phyloP scores from a whole-genome alignment of 2,797 vertebrate genomes.

The Cyprinella venusta region DNA sequence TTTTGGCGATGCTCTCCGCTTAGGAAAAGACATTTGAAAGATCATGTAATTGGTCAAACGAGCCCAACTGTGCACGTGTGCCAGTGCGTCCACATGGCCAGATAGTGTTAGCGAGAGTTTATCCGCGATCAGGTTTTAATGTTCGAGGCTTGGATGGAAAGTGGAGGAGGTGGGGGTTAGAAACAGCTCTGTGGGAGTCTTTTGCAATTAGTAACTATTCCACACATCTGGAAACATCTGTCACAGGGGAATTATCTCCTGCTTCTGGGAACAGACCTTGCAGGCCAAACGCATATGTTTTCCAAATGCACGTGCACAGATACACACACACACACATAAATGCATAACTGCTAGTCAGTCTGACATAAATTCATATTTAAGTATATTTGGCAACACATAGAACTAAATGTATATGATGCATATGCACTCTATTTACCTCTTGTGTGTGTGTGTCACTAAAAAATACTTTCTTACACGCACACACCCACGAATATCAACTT shows the following conservation, averaged over 20 bases:
- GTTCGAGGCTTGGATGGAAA: constrained; percentile 15
- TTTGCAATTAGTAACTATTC: constrained; percentile 62
- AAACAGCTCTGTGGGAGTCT: constrained; percentile 59
- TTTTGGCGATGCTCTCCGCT: constrained; percentile 11
- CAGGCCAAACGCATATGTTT: constrained; percentile 55
- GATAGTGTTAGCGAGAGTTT: constrained; percentile 19
- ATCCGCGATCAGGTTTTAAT: constrained; percentile 18
- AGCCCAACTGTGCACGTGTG: background rate
- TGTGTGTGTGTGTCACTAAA: background rate
- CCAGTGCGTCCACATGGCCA: constrained; percentile 7
- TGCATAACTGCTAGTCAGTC: constrained; percentile 26
- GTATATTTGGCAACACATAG: constrained; percentile 5
- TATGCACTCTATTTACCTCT: background rate
- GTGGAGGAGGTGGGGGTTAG: constrained; percentile 37
- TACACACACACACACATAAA: constrained; percentile 28
- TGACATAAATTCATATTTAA: constrained; percentile 8
- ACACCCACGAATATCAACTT: constrained; percentile 18
- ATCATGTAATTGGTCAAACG: constrained; percentile 36
- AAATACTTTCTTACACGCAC: constrained; percentile 7
- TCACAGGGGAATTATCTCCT: constrained; percentile 58
- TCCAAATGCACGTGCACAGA: constrained; percentile 49
- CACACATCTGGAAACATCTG: constrained; percentile 64
- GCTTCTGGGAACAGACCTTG: constrained; percentile 52
- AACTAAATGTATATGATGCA: constrained; percentile 8
- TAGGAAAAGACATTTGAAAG: background rate